These are phyloP conservation scores for Montipora cactus DNA, from an alignment of 64 coral and sea anemone genomes.

Conservation along the genomic window DNA sequence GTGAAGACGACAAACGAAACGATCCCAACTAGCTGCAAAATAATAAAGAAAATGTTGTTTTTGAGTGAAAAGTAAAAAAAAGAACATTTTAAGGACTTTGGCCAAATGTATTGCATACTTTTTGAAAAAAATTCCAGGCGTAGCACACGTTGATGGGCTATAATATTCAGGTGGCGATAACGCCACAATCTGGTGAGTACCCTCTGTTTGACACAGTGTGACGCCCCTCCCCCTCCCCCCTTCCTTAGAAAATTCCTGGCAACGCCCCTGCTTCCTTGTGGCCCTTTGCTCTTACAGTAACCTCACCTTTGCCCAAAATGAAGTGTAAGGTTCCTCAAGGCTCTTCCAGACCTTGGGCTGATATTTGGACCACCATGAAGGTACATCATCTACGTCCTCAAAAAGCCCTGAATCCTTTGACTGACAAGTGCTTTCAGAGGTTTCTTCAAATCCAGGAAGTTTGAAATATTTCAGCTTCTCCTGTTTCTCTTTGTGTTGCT, in stretches of 20 bases:
- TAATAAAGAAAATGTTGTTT: not conserved
- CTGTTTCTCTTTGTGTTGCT: constrained; percentile 98
- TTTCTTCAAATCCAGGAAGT: constrained; percentile 74
- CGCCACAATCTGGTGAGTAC: too few species aligned
- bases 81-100: too few species aligned
- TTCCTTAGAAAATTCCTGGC: too few species aligned
- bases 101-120: too few species aligned
- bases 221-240: too few species aligned
- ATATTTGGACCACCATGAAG: constrained; percentile 78
- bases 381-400: constrained; percentile 65
- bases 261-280: too few species aligned
- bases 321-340: constrained; percentile 88
- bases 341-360: constrained; percentile 80
- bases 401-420: constrained; percentile 69
- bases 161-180: too few species aligned
- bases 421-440: constrained; percentile 10
- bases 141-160: too few species aligned
- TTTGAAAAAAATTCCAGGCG: too few species aligned
- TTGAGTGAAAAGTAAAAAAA: too few species aligned
- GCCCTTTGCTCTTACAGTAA: not conserved
- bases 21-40: constrained; percentile 65
- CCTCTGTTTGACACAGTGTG: too few species aligned
- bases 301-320: constrained; percentile 74
- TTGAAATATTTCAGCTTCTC: constrained; percentile 98
- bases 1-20: constrained; percentile 79